Percentiles rank a stretch among this genome's conserved stretches.
Conservation (phyloP, 2,797 vertebrate species). For the Sebastes flavidus region DNA sequence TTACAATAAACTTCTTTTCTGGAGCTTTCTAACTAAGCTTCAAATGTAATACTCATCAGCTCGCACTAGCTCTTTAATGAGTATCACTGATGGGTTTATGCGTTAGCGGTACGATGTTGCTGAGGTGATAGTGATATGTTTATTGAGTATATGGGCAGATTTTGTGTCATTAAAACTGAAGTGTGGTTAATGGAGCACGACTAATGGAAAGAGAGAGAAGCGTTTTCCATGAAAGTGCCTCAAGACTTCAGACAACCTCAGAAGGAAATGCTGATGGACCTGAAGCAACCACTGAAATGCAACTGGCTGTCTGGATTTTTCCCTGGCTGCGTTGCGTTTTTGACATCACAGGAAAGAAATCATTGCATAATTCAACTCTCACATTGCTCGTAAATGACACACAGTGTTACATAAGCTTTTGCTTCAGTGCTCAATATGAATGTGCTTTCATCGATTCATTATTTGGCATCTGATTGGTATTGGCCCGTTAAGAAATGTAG, state of each 20-base stretch:
- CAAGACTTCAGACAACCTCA: constrained; percentile 50
- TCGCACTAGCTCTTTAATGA: constrained; percentile 8
- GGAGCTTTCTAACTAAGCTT: background rate
- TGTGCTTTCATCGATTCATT: background rate
- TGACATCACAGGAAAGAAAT: constrained; percentile 17
- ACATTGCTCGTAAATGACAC: background rate
- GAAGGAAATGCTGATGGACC: constrained; percentile 64
- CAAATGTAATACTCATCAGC: constrained; percentile 1
- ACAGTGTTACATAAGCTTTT: background rate
- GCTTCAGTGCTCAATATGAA: background rate
- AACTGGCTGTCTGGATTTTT: constrained; percentile 44
- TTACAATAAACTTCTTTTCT: background rate
- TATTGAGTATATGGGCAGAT: constrained; percentile 34
- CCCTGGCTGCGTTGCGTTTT: background rate
- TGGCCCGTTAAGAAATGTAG: background rate
- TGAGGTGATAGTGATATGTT: constrained; percentile 45
- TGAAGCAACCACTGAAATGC: constrained; percentile 47
- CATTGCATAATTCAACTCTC: background rate
- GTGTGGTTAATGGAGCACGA: constrained; percentile 30
- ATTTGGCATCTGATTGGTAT: background rate
- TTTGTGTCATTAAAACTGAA: constrained; percentile 46
- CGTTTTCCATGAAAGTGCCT: constrained; percentile 67
- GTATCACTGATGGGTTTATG: background rate
- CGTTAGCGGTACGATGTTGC: background rate
- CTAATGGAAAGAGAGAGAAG: constrained; percentile 61